Evolutionary conservation across 2,113 vertebrate species (phyloP), one percentile per base, ranked within the genome.

Genomic region (Dasyornis broadbenti): DNA sequence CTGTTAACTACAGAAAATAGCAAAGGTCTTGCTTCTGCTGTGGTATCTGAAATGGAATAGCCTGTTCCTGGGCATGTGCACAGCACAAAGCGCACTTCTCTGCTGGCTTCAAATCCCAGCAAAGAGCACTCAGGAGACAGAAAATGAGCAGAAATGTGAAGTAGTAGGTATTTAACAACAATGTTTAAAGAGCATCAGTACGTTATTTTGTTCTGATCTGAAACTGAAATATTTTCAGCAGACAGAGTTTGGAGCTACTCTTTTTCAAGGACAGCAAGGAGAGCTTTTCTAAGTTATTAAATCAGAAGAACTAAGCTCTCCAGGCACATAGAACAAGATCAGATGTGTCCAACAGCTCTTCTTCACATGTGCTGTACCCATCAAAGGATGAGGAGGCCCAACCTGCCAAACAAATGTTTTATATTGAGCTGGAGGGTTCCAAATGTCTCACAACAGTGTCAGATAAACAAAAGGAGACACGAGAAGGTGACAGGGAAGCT

Each of bases 341-440:
- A 92, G 81, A 71, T 82, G 35, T 31, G 65, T 90, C 63, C 95
- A 89, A 84, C 75, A 88, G 72, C 52, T 56, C 82, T 70, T 84
- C 86, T 66, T 95, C 90, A 94, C 89, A 90, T 89, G 63, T 72
- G 91, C 61, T 85, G 45, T 75, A 87, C 72, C 86, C 90, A 93
- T 97, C 94, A 96, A 94, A 97, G 92, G 85, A 93, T 95, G 81
- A 93, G 20, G 81, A 89, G 52, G 81, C 86, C 93, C 85, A 61
- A 69, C 73, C 93, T 94, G 82, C 95, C 95, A 96, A 96, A 90
- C 97, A 98, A 98, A 98, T 97, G 96, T 97, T 97, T 97, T 97
- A 88, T 97, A 94, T 93, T 91, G 96, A 93, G 91, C 90, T 79
- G 78, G 75, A 87, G 90, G 81, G 93, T 86, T 96, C 96, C 91